Conservation (phyloP, 2,888 invertebrate species). For the Polyommatus iphigenia region DNA sequence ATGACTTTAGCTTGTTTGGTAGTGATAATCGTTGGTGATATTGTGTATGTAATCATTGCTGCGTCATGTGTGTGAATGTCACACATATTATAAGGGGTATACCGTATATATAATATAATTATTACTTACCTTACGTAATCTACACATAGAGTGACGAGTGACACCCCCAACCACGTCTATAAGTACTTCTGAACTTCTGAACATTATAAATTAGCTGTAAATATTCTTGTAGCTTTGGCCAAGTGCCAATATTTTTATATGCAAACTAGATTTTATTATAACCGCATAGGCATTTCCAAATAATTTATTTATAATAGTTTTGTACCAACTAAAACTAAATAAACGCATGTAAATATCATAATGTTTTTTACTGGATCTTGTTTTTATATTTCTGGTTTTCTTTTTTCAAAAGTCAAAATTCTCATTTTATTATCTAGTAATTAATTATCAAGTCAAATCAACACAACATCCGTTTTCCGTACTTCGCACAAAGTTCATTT, state of each 20-base stretch:
- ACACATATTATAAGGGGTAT: too few species aligned
- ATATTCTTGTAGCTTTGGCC: not conserved
- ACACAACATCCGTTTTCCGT: not conserved
- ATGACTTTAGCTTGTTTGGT: too few species aligned
- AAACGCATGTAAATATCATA: not conserved
- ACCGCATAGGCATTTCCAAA: not conserved
- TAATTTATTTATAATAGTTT: not conserved
- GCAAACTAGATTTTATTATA: not conserved
- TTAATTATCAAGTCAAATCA: not conserved
- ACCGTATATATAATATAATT: too few species aligned
- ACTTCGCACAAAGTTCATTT: not conserved
- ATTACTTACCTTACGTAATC: too few species aligned
- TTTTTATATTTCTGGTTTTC: not conserved
- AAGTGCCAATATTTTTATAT: conserved; percentile 37
- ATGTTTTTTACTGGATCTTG: not conserved
- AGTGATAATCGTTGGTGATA: too few species aligned
- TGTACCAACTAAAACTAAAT: not conserved
- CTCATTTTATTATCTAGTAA: not conserved
- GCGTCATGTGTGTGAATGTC: too few species aligned
- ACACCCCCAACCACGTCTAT: too few species aligned
- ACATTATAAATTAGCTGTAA: conserved; percentile 1
- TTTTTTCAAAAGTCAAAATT: not conserved
- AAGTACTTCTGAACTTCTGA: not conserved
- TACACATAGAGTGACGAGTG: too few species aligned
- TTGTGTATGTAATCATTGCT: too few species aligned